Conservation (phyloP, 2,113 vertebrate genomes). For the Ondatra zibethicus region DNA sequence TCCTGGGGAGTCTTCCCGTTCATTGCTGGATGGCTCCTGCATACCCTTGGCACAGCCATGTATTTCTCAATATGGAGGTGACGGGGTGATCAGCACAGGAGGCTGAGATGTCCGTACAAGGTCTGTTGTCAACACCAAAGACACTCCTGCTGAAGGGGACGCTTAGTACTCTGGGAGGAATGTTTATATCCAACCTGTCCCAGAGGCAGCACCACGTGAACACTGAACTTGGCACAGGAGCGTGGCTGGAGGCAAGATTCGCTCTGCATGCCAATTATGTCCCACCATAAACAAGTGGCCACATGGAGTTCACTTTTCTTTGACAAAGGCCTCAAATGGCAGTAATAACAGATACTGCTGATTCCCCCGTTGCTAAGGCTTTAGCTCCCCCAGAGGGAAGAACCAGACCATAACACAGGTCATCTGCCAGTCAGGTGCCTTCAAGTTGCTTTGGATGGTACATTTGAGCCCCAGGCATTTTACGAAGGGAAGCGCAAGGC, state of each 20-base stretch:
- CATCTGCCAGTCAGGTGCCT: accelerated
- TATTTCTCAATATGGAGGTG: neutral
- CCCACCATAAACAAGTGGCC: neutral
- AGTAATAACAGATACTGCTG: accelerated
- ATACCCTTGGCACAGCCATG: neutral
- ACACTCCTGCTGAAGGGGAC: neutral
- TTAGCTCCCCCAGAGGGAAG: neutral
- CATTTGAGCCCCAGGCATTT: neutral
- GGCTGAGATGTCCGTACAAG: neutral
- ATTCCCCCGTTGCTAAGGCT: neutral
- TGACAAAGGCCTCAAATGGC: neutral
- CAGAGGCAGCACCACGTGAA: neutral
- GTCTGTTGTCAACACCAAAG: accelerated
- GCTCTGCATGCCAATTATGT: neutral
- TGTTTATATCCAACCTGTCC: neutral
- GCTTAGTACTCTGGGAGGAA: neutral
- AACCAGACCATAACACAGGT: accelerated
- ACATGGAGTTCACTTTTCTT: neutral
- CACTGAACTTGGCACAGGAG: neutral
- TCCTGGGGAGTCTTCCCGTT: neutral
- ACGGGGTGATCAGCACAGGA: neutral
- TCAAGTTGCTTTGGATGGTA: neutral
- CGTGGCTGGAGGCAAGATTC: neutral
- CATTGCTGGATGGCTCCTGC: neutral
- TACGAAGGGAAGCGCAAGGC: accelerated